Base-by-base conservation (phyloP, 2,888 invertebrate genomes). In the Tineola bisselliella region DNA sequence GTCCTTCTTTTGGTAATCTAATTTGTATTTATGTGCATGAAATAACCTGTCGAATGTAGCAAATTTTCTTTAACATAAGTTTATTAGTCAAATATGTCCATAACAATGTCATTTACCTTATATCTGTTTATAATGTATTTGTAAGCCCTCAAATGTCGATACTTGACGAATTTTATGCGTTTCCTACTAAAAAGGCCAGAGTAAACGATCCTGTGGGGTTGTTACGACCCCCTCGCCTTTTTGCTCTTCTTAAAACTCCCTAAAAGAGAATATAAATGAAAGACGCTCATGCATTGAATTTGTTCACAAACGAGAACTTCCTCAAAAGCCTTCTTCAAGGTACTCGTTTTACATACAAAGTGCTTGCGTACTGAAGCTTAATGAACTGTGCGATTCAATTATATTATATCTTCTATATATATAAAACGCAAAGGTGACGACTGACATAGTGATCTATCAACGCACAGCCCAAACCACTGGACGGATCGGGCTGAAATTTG, bases 131-230 rank as follows among this genome's bases (percentile, higher is more conserved):
- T 48, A 48, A 48, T 48, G 48, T 48, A 48, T 48, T 48, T 48
- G 15, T 13, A 48, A 48, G 17, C 48, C 48, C 48, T 48, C 15
- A 48, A 48, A 48, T 17, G 48, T 13, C 15, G 48, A 48, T 48
- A 48, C 48, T 48, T 48, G 48, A 48, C 48, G 48, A 48, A 48
- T 48, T 48, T 48, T 48, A 48, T 48, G 48, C 48, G 48, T 48
- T 48, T 48, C 25, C 1, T 10, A 17, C 17, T 10, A 48, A 48
- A 48, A 17, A 13, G 15, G 48, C 11, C 5, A 38, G 10, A 6
- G 38, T 38, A 13, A 48, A 48, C 48, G 48, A 48, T 48, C 48
- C 4, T 2, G 3, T n/a, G 48, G 13, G 4, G 2, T 10, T 8
- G 43, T 43, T 43, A 43, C 13, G 43, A 43, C 12, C n/a, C 43